These are phyloP conservation scores for Leptinotarsa haldemani DNA, from an alignment of 2,888 invertebrate genomes.

Conservation along the genomic window DNA sequence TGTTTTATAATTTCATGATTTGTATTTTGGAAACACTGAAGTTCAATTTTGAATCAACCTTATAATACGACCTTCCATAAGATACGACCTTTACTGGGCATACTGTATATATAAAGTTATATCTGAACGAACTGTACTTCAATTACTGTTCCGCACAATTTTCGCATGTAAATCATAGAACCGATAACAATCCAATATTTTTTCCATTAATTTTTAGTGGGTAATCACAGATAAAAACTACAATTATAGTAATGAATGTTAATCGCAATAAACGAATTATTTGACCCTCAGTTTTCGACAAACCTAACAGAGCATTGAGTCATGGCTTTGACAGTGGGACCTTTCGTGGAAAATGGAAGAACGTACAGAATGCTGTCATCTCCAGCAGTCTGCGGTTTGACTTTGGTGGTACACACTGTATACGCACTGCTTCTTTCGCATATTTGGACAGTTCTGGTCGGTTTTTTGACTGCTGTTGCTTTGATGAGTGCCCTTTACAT, in stretches of 20 bases:
- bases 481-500: background rate
- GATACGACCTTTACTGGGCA: too few relatives aligned
- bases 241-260: constrained; percentile 1
- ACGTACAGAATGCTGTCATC: constrained; percentile 7
- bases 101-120: too few relatives aligned
- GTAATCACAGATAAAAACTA: background rate
- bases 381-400: background rate
- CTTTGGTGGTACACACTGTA: background rate
- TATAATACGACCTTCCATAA: too few relatives aligned
- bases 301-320: background rate
- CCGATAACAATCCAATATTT: background rate
- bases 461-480: background rate
- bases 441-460: background rate
- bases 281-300: background rate
- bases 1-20: too few relatives aligned
- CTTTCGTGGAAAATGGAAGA: background rate
- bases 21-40: too few relatives aligned
- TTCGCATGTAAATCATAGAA: background rate
- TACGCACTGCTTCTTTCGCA: background rate
- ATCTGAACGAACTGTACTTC: background rate
- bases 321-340: constrained; percentile 1
- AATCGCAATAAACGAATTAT: background rate
- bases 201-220: background rate
- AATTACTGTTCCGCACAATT: background rate
- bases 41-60: too few relatives aligned